These are phyloP conservation scores for Sardinella longiceps DNA, from an alignment of 2,797 vertebrate species.

Conservation along the genomic window DNA sequence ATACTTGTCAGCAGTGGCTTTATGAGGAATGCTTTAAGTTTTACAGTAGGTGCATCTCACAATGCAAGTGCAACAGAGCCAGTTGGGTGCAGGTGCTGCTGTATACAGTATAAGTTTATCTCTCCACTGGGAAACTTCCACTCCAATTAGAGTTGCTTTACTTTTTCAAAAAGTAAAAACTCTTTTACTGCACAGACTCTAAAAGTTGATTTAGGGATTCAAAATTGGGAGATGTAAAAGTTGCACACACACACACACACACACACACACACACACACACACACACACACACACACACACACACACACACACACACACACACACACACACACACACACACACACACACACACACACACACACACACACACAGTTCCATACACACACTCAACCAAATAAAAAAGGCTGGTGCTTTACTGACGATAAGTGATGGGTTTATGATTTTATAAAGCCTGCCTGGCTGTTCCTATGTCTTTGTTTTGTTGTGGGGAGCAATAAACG, in stretches of 20 bases:
- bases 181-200: no score
- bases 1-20: constrained; percentile 55
- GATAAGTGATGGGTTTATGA: background rate
- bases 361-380: background rate
- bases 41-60: constrained; percentile 46
- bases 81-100: background rate
- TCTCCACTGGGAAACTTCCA: background rate
- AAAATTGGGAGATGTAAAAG: background rate
- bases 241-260: no score
- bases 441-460: background rate
- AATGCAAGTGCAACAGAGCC: constrained; percentile 43
- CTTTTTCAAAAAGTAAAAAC: no score
- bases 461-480: background rate
- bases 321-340: no score
- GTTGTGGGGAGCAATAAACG: background rate
- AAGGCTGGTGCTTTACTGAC: background rate
- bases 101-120: no score
- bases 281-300: background rate
- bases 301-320: no score
- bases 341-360: no score
- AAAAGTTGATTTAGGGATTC: no score
- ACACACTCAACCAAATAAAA: background rate
- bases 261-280: background rate
- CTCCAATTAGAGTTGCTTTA: background rate
- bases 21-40: constrained; percentile 31